Percentiles rank a stretch among this genome's conserved stretches.
Conservation (phyloP, 2,113 vertebrate species). For the Junco hyemalis region DNA sequence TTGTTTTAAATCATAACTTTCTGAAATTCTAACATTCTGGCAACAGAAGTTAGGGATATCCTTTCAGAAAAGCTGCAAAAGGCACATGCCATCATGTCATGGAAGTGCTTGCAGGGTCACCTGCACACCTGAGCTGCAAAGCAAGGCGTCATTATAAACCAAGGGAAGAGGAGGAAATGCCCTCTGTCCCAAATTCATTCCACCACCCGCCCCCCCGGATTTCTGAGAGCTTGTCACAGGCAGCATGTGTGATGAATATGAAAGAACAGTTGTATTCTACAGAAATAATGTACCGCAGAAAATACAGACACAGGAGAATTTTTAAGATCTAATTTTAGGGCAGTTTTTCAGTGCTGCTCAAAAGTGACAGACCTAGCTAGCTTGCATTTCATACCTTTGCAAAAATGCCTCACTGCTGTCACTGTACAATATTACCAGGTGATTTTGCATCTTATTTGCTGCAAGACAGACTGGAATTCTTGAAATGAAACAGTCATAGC, state of each 20-base stretch:
- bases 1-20: neutral
- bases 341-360: accelerated
- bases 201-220: accelerated
- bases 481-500: neutral
- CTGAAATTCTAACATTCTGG: neutral
- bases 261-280: neutral
- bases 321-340: neutral
- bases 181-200: neutral
- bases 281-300: neutral
- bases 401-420: neutral
- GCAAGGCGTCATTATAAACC: neutral
- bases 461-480: neutral
- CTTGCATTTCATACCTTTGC: neutral
- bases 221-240: neutral
- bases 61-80: neutral
- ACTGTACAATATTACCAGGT: neutral
- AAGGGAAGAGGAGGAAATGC: neutral
- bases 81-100: neutral
- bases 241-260: neutral
- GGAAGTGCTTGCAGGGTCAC: neutral
- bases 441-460: neutral
- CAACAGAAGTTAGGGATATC: neutral
- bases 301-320: neutral
- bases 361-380: accelerated
- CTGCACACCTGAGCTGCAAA: neutral